Conservation (phyloP, 1,140 invertebrate species). For the Hypsibius dujardini region DNA sequence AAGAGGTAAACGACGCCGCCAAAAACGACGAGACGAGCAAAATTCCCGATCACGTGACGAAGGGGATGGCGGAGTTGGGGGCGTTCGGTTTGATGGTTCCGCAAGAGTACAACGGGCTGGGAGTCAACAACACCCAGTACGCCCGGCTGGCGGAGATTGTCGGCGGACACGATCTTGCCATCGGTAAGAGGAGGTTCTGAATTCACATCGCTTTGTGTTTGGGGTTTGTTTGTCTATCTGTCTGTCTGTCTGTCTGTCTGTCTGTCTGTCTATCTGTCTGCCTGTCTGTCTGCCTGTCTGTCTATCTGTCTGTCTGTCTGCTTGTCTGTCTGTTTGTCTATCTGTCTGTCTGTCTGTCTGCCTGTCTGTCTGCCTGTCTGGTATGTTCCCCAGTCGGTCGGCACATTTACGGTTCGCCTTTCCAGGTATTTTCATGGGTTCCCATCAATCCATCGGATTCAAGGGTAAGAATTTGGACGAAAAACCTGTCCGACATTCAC, state of each 20-base stretch:
- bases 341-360: too few relatives aligned
- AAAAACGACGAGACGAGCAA: constrained; percentile 40
- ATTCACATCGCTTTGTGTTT: too few relatives aligned
- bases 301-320: too few relatives aligned
- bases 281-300: too few relatives aligned
- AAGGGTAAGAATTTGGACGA: constrained; percentile 38
- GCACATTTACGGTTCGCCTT: not conserved
- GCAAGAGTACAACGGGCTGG: constrained; percentile 29
- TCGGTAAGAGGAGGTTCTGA: constrained; percentile 46
- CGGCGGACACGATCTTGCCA: constrained; percentile 57
- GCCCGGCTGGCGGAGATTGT: constrained; percentile 75
- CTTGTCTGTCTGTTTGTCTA: too few relatives aligned
- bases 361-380: too few relatives aligned
- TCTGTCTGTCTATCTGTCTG: too few relatives aligned
- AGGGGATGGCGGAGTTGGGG: constrained; percentile 70
- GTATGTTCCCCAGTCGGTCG: too few relatives aligned
- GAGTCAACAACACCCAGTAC: constrained; percentile 79
- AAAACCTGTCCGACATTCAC: not conserved
- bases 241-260: too few relatives aligned
- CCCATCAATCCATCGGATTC: constrained; percentile 78
- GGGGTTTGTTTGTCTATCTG: too few relatives aligned
- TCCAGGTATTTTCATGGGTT: constrained; percentile 40
- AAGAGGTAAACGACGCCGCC: constrained; percentile 44
- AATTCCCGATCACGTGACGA: constrained; percentile 42
- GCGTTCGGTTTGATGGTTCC: constrained; percentile 78